phyloP scores from a whole-genome alignment of 2,888 invertebrate genomes.

The Apeira syringaria region DNA sequence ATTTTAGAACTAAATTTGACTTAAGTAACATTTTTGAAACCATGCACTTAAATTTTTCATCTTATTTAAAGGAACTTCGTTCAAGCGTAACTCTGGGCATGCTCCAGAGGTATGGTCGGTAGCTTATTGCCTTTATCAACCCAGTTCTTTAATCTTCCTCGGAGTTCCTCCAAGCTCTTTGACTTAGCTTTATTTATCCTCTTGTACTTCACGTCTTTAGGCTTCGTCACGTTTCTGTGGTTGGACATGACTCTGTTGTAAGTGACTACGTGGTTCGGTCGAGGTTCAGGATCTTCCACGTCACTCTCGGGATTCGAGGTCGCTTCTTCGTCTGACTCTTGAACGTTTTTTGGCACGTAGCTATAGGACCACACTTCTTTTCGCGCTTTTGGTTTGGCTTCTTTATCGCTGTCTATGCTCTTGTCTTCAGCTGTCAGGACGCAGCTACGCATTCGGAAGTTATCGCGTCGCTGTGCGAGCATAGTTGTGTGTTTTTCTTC shows the following conservation, averaged over 20 bases:
- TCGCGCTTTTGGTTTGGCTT: conserved; percentile 53
- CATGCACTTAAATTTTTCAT: conserved; percentile 16
- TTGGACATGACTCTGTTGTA: conserved; percentile 95
- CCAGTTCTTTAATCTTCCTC: conserved; percentile 93
- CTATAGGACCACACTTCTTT: conserved; percentile 76
- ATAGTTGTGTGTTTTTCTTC: conserved; percentile 81
- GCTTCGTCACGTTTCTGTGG: conserved; percentile 94
- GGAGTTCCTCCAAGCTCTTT: conserved; percentile 92
- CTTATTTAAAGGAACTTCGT: conserved; percentile 57
- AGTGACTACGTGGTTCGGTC: conserved; percentile 86
- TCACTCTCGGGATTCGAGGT: conserved; percentile 72
- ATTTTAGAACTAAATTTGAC: conserved; percentile 2
- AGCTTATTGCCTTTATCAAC: conserved; percentile 91
- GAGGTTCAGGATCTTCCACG: conserved; percentile 60
- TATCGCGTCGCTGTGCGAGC: conserved; percentile 75
- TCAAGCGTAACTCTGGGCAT: conserved; percentile 86
- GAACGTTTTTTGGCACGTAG: conserved; percentile 76
- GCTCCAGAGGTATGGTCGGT: conserved; percentile 87
- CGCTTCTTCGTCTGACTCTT: conserved; percentile 71
- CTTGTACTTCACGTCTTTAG: conserved; percentile 95
- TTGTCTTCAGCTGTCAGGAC: conserved; percentile 73
- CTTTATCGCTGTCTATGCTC: conserved; percentile 72
- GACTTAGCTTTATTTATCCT: conserved; percentile 95
- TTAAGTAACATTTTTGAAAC: conserved; percentile 3
- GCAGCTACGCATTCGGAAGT: conserved; percentile 74